Conservation (phyloP, 2,113 vertebrate genomes). For the Neoarius graeffei region DNA sequence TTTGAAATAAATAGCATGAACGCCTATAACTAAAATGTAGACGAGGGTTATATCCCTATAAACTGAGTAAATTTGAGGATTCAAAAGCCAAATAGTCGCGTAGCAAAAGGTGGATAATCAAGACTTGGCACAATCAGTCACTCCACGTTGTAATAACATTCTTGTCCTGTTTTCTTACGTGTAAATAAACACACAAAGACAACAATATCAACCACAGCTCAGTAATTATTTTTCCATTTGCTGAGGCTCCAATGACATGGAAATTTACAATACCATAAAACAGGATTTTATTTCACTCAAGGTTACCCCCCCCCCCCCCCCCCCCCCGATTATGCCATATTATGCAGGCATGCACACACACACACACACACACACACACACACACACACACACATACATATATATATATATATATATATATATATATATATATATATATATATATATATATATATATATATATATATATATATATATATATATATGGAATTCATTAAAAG, state of each 20-base stretch:
- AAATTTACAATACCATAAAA: neutral
- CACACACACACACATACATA: neutral
- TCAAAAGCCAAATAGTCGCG: conserved; percentile 34
- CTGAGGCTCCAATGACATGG: neutral
- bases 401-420: neutral
- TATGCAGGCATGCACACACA: no score
- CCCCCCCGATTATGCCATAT: no score
- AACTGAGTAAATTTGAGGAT: conserved; percentile 22
- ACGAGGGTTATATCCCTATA: neutral
- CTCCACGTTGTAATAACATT: conserved; percentile 39
- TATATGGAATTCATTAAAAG: no score
- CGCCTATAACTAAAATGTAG: neutral
- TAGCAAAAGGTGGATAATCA: conserved; percentile 28
- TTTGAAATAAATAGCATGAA: neutral
- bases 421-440: no score
- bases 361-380: neutral
- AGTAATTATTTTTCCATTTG: conserved; percentile 42
- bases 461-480: no score
- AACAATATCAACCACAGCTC: conserved; percentile 30
- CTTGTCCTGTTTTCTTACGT: conserved; percentile 28
- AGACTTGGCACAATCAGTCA: conserved; percentile 1
- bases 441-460: no score
- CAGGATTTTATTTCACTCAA: neutral
- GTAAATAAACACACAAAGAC: conserved; percentile 45
- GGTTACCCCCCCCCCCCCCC: neutral